Evolutionary conservation across 2,888 invertebrate genomes (phyloP).

Genomic region (Pantelozetes paolii): DNA sequence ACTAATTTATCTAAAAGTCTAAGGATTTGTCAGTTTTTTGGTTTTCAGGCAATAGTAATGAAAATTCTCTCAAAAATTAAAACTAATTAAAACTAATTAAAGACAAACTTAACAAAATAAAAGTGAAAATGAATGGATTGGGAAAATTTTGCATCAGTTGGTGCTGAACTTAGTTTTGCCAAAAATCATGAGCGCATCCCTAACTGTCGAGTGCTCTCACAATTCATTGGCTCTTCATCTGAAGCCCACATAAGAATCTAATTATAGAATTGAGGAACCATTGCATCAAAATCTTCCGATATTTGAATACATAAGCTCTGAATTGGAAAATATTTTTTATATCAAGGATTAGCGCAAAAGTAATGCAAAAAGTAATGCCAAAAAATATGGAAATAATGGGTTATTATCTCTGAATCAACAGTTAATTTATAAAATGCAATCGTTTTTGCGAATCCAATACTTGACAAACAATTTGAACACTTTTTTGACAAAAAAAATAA

Average conservation of each 20-base stretch:
- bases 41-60: too few relatives aligned
- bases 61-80: not conserved
- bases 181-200: constrained; percentile 1
- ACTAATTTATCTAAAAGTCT: too few relatives aligned
- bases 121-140: not conserved
- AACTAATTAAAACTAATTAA: not conserved
- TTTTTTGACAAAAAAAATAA: too few relatives aligned
- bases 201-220: not conserved
- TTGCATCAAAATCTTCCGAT: not conserved
- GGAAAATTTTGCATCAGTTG: not conserved
- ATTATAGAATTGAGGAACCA: not conserved
- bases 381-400: too few relatives aligned
- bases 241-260: constrained; percentile 9
- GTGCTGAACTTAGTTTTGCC: not conserved
- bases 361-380: too few relatives aligned
- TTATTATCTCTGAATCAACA: too few relatives aligned
- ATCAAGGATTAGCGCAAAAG: too few relatives aligned
- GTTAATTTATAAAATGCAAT: too few relatives aligned
- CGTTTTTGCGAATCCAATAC: too few relatives aligned
- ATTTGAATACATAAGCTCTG: too few relatives aligned
- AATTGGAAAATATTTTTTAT: not conserved
- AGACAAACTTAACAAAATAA: not conserved
- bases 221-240: not conserved
- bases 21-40: not conserved
- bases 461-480: too few relatives aligned